These are phyloP conservation scores for Pyrrhosoma nymphula DNA, from an alignment of 2,888 invertebrate genomes.

Conservation along the genomic window DNA sequence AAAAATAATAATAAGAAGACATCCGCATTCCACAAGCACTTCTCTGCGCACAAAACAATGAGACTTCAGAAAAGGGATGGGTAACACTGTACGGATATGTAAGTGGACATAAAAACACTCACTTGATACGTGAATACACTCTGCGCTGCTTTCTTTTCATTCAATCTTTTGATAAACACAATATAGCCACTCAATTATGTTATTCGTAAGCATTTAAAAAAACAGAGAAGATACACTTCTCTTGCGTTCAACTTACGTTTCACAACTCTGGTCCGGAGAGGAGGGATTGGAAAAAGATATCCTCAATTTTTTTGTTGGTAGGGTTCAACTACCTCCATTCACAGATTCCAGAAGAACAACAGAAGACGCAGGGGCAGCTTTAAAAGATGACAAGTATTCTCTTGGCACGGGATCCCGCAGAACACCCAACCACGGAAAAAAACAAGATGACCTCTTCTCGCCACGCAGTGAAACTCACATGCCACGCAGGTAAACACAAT, in stretches of 20 bases:
- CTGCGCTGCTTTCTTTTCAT: not conserved
- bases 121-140: not conserved
- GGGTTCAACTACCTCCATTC: slow-evolving; percentile 12
- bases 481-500: slow-evolving; percentile 26
- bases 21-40: not conserved
- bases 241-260: slow-evolving; percentile 45
- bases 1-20: not conserved
- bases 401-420: not conserved
- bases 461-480: slow-evolving; percentile 2
- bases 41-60: not conserved
- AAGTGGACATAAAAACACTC: not conserved
- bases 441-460: not conserved
- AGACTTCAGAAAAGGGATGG: not conserved
- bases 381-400: not conserved
- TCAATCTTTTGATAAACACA: not conserved
- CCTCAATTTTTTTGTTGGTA: not conserved
- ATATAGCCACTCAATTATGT: not conserved
- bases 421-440: not conserved
- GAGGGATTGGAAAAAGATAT: slow-evolving; percentile 15
- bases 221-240: not conserved
- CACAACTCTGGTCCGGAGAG: slow-evolving; percentile 2
- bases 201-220: not conserved
- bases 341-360: slow-evolving; percentile 1
- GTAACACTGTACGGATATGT: not conserved
- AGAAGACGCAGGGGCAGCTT: not conserved